Evolutionary conservation across 2,797 vertebrate species (phyloP), one percentile per base, ranked within the genome.

Genomic region (Loris lydekkerianus): DNA sequence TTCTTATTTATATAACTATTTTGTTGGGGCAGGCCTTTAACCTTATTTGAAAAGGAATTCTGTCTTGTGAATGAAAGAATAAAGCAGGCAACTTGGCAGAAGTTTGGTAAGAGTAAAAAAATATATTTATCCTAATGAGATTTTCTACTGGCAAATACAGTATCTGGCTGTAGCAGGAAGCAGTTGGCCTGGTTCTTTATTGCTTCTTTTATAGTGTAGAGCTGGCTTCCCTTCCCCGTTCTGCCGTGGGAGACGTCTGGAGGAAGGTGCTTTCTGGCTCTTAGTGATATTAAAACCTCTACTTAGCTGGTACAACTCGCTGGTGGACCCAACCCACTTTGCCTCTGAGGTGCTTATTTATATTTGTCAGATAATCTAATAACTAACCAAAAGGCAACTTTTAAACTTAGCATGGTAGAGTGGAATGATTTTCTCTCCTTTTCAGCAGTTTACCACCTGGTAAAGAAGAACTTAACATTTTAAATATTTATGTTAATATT

Each of bases 141-240:
- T 96, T 89, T 96, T 92, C 83, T 96, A 43, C 86, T 61, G 86
- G 91, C 76, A 97, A 95, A 95, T 94, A 27, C 77, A 89, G 83
- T 72, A 95, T 89, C 29, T 4, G 60, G 65, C 67, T 67, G 31
- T 61, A 86, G 73, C 3, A 63, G 89, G 86, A 95, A 80, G 92
- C 60, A 25, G 65, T 34, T 34, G 34, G 34, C 34, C 34, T 34
- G 34, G 34, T 34, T 94, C 34, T 65, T 56, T 77, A 76, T 53
- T 94, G 72, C 49, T 91, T 83, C 83, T 77, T 86, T 91, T 23
- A 78, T 56, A 81, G 90, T 40, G 3, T 20, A 49, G 87, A 73
- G 58, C 93, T 87, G 60, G 92, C 78, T 34, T 91, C 31, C 10
- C 34, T 84, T 87, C 73, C 46, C 87, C 86, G 40, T 75, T 40